These are phyloP conservation scores for Amphimallon solstitiale DNA, from an alignment of 2,888 invertebrate species.

Conservation along the genomic window DNA sequence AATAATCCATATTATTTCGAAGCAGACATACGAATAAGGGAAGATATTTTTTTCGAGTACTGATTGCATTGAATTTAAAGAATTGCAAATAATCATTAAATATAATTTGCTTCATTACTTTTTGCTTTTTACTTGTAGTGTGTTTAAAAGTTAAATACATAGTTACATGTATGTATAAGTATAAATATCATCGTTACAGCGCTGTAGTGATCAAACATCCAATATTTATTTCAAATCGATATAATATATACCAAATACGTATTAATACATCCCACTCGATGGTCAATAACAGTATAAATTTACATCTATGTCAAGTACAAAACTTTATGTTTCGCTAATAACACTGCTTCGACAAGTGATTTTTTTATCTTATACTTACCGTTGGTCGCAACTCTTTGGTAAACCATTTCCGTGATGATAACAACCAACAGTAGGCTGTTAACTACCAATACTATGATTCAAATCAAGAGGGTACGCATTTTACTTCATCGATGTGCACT, in stretches of 20 bases:
- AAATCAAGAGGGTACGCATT: conserved; percentile 36
- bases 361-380: conserved; percentile 44
- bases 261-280: conserved; percentile 2
- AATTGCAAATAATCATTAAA: too few species aligned
- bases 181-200: neutral
- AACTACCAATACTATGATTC: conserved; percentile 37
- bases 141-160: too few species aligned
- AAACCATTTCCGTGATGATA: conserved; percentile 45
- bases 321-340: neutral
- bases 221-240: neutral
- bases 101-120: too few species aligned
- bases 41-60: too few species aligned
- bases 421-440: conserved; percentile 37
- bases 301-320: neutral
- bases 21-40: too few species aligned
- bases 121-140: too few species aligned
- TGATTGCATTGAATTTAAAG: too few species aligned
- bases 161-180: neutral
- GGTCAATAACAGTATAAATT: neutral
- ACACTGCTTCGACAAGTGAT: too few species aligned
- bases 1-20: too few species aligned
- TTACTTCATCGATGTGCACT: conserved; percentile 4
- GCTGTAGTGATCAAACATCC: neutral
- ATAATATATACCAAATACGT: neutral
- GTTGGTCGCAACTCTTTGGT: conserved; percentile 44